Evolutionary conservation across 2,113 vertebrate species (phyloP).

Genomic region (Poeciliopsis occidentalis): DNA sequence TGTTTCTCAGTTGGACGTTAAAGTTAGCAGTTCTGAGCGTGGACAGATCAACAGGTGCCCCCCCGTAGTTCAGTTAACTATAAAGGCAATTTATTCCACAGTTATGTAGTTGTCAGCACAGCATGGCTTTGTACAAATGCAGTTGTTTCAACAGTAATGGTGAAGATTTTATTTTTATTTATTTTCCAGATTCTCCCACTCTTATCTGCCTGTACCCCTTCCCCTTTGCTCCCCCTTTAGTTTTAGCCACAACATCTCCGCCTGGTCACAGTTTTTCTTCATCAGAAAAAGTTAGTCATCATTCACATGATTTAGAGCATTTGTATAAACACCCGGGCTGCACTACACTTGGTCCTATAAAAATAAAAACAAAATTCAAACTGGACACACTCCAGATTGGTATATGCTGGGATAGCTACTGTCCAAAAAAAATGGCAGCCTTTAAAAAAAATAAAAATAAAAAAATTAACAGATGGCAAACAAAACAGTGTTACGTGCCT

Average conservation of each 20-base stretch:
- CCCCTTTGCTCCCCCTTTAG: conserved; percentile 28
- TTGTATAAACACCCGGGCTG: conserved; percentile 84
- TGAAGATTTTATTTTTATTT: too few species aligned
- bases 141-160: too few species aligned
- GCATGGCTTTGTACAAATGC: too few species aligned
- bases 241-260: conserved; percentile 42
- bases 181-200: conserved; percentile 37
- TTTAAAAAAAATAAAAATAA: too few species aligned
- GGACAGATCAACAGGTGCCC: conserved; percentile 74
- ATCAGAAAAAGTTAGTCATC: conserved; percentile 62
- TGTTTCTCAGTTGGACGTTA: conserved; percentile 73
- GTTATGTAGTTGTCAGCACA: too few species aligned
- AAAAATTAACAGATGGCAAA: too few species aligned
- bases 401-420: conserved; percentile 83
- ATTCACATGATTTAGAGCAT: conserved; percentile 81
- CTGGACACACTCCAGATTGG: too few species aligned
- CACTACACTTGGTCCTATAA: conserved; percentile 93
- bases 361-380: too few species aligned
- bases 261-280: conserved; percentile 59
- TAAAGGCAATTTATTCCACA: too few species aligned
- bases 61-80: too few species aligned
- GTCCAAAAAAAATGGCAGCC: conserved; percentile 85
- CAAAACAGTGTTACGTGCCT: conserved; percentile 81
- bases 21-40: conserved; percentile 81
- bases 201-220: conserved; percentile 62